Conservation (phyloP, 2,888 invertebrate species). For the Archips crataeganus region DNA sequence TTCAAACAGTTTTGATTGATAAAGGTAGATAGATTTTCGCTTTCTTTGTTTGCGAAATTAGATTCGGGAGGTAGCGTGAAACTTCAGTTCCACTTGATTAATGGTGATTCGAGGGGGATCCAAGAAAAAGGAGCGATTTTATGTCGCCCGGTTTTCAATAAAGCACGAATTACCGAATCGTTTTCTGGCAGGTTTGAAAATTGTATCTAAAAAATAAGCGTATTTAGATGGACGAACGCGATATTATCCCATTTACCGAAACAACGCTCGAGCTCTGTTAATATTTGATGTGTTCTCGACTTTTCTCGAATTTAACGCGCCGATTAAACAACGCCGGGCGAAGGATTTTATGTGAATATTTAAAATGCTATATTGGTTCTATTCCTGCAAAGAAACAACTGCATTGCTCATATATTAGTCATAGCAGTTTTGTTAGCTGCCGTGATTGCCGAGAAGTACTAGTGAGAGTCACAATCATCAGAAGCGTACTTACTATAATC, state of each 20-base stretch:
- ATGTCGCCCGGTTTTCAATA: conserved; percentile 67
- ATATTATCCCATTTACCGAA: conserved; percentile 82
- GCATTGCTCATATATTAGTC: conserved; percentile 62
- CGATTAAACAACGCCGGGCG: conserved; percentile 82
- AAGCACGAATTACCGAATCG: conserved; percentile 62
- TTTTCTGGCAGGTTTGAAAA: conserved; percentile 52
- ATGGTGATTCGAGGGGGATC: conserved; percentile 74
- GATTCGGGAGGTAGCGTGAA: conserved; percentile 79
- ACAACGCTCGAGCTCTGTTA: conserved; percentile 76
- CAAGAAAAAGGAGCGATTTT: conserved; percentile 70
- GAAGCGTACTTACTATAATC: too few species aligned
- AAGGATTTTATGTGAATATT: conserved; percentile 84
- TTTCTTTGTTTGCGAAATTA: conserved; percentile 85
- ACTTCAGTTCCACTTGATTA: conserved; percentile 82
- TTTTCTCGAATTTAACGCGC: conserved; percentile 84
- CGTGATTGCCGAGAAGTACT: conserved; percentile 5
- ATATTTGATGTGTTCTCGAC: conserved; percentile 85
- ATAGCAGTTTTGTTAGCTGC: conserved; percentile 24
- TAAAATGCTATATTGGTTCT: conserved; percentile 83
- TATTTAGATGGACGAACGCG: conserved; percentile 76
- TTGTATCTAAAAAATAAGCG: conserved; percentile 64
- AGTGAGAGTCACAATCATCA: too few species aligned
- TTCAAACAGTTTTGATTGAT: conserved; percentile 85
- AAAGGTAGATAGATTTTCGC: conserved; percentile 84
- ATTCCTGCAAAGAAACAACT: conserved; percentile 70